Base-by-base conservation (phyloP, 2,797 vertebrate genomes). In the Mus minutoides region DNA sequence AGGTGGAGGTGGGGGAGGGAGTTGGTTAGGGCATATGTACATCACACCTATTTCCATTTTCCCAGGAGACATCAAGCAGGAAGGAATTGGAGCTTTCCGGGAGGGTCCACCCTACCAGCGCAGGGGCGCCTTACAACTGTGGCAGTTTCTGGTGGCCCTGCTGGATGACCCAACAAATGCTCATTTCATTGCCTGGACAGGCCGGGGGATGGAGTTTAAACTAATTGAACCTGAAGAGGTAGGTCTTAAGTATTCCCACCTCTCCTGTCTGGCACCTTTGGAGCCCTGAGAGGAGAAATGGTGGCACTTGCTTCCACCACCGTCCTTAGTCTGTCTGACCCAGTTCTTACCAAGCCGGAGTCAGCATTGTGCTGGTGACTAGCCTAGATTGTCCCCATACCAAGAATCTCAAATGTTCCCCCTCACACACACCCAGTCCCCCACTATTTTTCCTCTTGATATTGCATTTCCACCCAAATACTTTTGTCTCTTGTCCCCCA, bases 171-270 rank as follows among this genome's bases (percentile, higher is more conserved):
- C 99, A 0, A 99, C 98, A 4, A 99, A 99, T 2, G 99, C 99
- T 86, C 99, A 99, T 98, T 99, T 99, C 98, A 99, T 99, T 77
- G 99, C 99, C 88, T 99, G 99, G 99, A 99, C 99, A 0, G 99
- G 99, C 8, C 99, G 99, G 88, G 99, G 99, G 88, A 99, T 99
- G 99, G 99, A 99, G 97, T 99, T 99, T 98, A 99, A 99, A 97
- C 99, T 99, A 96, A 99, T 99, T 7, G 99, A 99, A 95, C 99
- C 99, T 2, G 99, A 99, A 97, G 99, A 99, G 99, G 99, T 99
- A 95, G 98, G 97, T 90, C 46, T 76, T 7, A 2, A 49, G 46
- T 92, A 96, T 90, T 73, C 54, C 69, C 49, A 16, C 14, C 13
- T 7, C 37, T 91, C 62, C 93, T 90, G 6, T 3, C 46, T 46